Base-by-base conservation (phyloP, 2,888 invertebrate species). In the Dryadula phaetusa region DNA sequence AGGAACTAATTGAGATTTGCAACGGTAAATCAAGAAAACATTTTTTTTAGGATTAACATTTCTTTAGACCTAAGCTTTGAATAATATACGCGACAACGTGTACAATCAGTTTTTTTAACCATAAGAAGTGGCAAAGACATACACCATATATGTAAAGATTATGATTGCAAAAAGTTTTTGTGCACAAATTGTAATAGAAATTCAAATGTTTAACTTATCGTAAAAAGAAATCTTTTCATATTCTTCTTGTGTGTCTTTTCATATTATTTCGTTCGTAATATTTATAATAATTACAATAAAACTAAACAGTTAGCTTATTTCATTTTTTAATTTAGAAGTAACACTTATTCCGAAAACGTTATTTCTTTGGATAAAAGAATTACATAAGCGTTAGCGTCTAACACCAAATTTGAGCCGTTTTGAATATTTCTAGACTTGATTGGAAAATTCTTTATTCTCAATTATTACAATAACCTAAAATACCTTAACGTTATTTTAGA, bases 1-100 rank as follows among this genome's bases (percentile, higher is more conserved):
- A 22, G 37, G 37, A 40, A 56, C 54, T 37, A 56, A 56, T 56
- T 56, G 54, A 22, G 22, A 56, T 56, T 56, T 37, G 54, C 54
- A 14, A 56, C 22, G 22, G 37, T 56, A 22, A 22, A 56, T 40
- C 54, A n/a, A 22, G 37, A 37, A 20, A 56, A 37, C 34, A 56
- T 37, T 56, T 56, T 34, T 56, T 56, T 20, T n/a, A n/a, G n/a
- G n/a, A 37, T 37, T 14, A 56, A 37, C 22, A 20, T 20, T n/a
- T 56, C 37, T 40, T 56, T 22, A 22, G 37, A 22, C 22, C 8
- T 56, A n/a, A 22, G n/a, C 37, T 37, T 37, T 56, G n/a, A n/a
- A 22, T n/a, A 8, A 28, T 4, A 49, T n/a, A 28, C 0, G 28
- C 16, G 16, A 49, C 25, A 49, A 28, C 49, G 10, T 25, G 2